Base-by-base conservation (phyloP, 2,797 vertebrate genomes). In the Myotis planiceps region DNA sequence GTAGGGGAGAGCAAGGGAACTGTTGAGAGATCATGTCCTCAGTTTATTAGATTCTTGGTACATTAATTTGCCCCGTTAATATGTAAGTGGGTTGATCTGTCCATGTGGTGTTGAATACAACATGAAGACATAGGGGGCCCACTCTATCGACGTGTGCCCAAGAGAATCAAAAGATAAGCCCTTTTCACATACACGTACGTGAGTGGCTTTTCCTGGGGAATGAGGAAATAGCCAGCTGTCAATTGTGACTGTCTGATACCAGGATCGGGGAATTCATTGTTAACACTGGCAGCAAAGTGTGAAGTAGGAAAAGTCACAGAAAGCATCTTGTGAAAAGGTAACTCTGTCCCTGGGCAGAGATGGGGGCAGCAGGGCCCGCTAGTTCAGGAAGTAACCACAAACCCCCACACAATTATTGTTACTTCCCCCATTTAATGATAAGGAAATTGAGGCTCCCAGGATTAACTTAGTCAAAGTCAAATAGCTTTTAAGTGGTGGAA, bases 251-350 rank as follows among this genome's bases (percentile, higher is more conserved):
- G 3, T n/a, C 65, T 80, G n/a, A 21, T 27, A 47, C 27, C 65
- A 58, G 65, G 9, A 4, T 2, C 29, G 55, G 32, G 69, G 27
- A 88, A 92, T 47, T 84, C 63, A 63, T 18, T 92, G 42, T 63
- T 39, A 92, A n/a, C 42, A 72, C 71, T 93, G 80, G 47, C 49
- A 75, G 72, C 4, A 63, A 53, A 39, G 42, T 53, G 23, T 72
- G 79, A 94, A 39, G 16, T 14, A 74, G 14, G 88, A 25, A 87
- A 92, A 84, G 37, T 90, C 68, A 92, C 45, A 71, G 45, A 74
- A 51, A 65, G 25, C 23, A 55, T 42, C 37, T 3, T 39, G 47
- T 39, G 51, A 86, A 82, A 88, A 75, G 37, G 8, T 6, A 63
- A 6, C 9, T 85, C 34, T 72, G 42, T 89, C 34, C 27, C 66